These are phyloP conservation scores for Ichneumon xanthorius DNA, from an alignment of 2,888 invertebrate species.

Conservation along the genomic window DNA sequence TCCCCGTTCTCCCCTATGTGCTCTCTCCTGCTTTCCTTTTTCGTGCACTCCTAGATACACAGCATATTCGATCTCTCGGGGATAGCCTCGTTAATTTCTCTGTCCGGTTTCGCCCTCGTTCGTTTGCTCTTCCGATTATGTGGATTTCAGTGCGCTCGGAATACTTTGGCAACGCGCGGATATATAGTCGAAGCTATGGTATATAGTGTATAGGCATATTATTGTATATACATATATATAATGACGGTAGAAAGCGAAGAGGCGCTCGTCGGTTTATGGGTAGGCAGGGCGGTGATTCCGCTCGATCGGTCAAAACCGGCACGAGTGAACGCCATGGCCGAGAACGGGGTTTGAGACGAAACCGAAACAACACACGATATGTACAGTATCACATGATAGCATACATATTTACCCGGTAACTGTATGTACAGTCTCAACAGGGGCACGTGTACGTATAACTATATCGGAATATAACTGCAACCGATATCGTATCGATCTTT, in stretches of 20 bases:
- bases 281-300: constrained; percentile 70
- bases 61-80: neutral
- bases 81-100: neutral
- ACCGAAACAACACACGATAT: constrained; percentile 18
- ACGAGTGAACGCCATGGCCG: neutral
- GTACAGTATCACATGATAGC: constrained; percentile 11
- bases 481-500: constrained; percentile 30
- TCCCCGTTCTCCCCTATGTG: neutral
- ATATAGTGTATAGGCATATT: neutral
- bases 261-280: constrained; percentile 44
- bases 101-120: constrained; percentile 31
- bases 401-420: neutral
- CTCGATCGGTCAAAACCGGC: constrained; percentile 76
- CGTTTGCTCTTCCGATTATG: constrained; percentile 61
- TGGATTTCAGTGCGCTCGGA: constrained; percentile 61
- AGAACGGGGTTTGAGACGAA: neutral
- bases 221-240: neutral
- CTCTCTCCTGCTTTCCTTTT: neutral
- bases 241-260: constrained; percentile 31
- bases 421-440: too few relatives aligned
- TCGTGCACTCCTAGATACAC: neutral
- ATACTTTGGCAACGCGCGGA: constrained; percentile 3
- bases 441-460: neutral
- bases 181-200: neutral
- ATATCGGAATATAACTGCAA: neutral